Conservation (phyloP, 2,113 vertebrate genomes). For the Xiphophorus couchianus region DNA sequence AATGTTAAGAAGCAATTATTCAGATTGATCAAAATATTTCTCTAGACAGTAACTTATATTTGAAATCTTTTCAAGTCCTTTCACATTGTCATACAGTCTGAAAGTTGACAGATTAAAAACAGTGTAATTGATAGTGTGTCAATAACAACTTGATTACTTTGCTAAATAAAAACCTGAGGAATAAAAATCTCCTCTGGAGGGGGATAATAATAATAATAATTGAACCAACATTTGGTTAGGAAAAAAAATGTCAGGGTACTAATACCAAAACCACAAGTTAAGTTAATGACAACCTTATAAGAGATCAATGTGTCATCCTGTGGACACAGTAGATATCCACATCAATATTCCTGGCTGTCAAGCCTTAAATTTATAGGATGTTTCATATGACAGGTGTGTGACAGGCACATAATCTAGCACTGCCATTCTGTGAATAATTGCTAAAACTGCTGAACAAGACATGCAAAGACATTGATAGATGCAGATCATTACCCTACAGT, state of each 20-base stretch:
- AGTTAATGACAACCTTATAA: background rate
- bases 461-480: slow-evolving; percentile 2
- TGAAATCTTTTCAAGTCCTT: background rate
- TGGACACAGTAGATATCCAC: background rate
- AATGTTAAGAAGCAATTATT: background rate
- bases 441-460: background rate
- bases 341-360: background rate
- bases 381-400: background rate
- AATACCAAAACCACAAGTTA: background rate
- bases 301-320: background rate
- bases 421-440: background rate
- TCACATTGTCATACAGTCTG: too few relatives aligned
- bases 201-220: background rate
- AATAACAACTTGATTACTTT: background rate
- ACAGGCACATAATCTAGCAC: background rate
- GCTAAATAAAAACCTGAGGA: background rate
- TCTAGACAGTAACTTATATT: background rate
- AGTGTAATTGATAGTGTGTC: background rate
- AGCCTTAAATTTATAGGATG: background rate
- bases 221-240: background rate
- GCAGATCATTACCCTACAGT: background rate
- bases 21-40: background rate
- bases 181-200: background rate
- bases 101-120: background rate
- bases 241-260: background rate